Conservation (phyloP, 2,888 invertebrate genomes). For the Amphipyra berbera region DNA sequence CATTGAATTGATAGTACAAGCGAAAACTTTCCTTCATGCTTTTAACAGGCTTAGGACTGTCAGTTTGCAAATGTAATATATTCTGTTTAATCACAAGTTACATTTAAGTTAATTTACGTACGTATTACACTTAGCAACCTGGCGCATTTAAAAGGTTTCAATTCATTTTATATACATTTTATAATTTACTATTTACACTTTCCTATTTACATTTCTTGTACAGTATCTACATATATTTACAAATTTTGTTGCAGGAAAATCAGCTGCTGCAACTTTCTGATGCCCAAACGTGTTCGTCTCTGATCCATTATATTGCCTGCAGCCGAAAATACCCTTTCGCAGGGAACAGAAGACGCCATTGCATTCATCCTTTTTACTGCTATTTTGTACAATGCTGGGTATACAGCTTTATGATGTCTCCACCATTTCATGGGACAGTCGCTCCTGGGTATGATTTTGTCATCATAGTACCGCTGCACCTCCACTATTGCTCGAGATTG, state of each 20-base stretch:
- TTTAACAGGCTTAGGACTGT: too few relatives aligned
- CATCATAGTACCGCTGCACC: constrained; percentile 31
- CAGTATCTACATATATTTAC: too few relatives aligned
- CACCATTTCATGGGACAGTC: constrained; percentile 35
- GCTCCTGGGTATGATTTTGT: constrained; percentile 11
- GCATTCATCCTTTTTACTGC: constrained; percentile 20
- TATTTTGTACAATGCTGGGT: constrained; percentile 25
- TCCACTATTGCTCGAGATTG: constrained; percentile 28
- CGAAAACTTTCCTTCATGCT: too few relatives aligned
- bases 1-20: too few relatives aligned
- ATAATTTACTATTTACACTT: too few relatives aligned
- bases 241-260: constrained; percentile 11
- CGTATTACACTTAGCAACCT: too few relatives aligned
- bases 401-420: constrained; percentile 18
- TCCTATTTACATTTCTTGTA: too few relatives aligned
- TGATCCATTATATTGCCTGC: constrained; percentile 10
- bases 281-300: constrained; percentile 21
- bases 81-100: too few relatives aligned
- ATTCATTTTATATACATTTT: too few relatives aligned
- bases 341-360: constrained; percentile 25
- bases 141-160: too few relatives aligned
- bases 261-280: constrained; percentile 30
- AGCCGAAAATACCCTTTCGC: constrained; percentile 29
- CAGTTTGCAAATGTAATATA: too few relatives aligned
- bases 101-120: too few relatives aligned